Evolutionary conservation across 2,888 invertebrate species (phyloP).

Genomic region (Phyllotreta striolata): DNA sequence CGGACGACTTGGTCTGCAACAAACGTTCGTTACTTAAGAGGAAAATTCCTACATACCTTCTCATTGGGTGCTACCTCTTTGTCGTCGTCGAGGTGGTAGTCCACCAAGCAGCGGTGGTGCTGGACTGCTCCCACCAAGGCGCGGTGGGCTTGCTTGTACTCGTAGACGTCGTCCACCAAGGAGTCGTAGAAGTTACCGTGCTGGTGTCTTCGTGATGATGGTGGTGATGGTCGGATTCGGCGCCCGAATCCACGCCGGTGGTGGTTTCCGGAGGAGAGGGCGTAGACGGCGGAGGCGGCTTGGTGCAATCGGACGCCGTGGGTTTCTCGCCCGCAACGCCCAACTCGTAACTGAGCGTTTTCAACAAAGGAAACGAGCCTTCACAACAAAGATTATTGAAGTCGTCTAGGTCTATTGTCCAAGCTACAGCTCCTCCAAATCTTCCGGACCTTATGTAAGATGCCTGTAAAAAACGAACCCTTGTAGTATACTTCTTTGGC

Average conservation of each 20-base stretch:
- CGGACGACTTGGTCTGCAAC: constrained; percentile 24
- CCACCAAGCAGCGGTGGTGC: constrained; percentile 55
- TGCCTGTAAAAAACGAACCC: constrained; percentile 61
- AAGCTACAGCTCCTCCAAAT: constrained; percentile 83
- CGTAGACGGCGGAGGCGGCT: constrained; percentile 76
- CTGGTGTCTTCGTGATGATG: constrained; percentile 46
- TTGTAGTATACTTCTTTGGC: background rate
- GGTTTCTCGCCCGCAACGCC: constrained; percentile 67
- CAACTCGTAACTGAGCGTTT: constrained; percentile 79
- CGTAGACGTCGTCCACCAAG: constrained; percentile 52
- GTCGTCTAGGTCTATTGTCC: constrained; percentile 90
- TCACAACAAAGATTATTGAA: constrained; percentile 84
- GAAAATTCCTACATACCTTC: constrained; percentile 6
- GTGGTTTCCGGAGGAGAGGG: constrained; percentile 80
- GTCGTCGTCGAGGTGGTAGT: constrained; percentile 51
- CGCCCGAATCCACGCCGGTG: constrained; percentile 70
- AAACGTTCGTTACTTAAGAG: constrained; percentile 17
- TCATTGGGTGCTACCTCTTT: constrained; percentile 51
- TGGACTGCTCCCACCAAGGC: constrained; percentile 39
- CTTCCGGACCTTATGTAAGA: constrained; percentile 76
- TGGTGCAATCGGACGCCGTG: constrained; percentile 69
- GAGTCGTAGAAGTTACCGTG: constrained; percentile 47
- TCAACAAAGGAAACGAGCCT: constrained; percentile 80
- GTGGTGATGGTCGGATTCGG: constrained; percentile 45
- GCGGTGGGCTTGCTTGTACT: too few relatives aligned